Conservation (phyloP, 2,888 invertebrate species). For the Oscheius sp. region DNA sequence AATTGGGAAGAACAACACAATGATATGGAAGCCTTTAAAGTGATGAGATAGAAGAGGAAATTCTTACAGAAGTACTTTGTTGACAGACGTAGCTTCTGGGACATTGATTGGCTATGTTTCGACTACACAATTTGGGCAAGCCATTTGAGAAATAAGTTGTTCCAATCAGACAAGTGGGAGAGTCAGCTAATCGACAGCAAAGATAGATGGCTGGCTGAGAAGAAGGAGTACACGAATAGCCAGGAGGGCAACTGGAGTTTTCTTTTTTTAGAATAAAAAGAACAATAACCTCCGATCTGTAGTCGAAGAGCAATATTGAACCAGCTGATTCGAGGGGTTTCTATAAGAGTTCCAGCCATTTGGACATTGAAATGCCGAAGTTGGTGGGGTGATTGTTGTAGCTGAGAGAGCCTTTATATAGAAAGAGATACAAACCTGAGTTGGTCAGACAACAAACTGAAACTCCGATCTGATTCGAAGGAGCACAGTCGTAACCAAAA, state of each 20-base stretch:
- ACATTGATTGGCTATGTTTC: slow-evolving; percentile 51
- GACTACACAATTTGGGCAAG: slow-evolving; percentile 48
- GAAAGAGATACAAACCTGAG: neutral
- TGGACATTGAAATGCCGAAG: slow-evolving; percentile 39
- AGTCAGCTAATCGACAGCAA: slow-evolving; percentile 63
- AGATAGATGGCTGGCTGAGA: slow-evolving; percentile 45
- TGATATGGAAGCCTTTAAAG: slow-evolving; percentile 51
- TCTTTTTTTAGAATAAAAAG: no score
- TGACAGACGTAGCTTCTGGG: slow-evolving; percentile 60
- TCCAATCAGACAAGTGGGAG: slow-evolving; percentile 51
- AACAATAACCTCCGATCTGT: slow-evolving; percentile 42
- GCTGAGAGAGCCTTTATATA: neutral
- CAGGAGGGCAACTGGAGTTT: slow-evolving; percentile 49
- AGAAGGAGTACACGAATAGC: slow-evolving; percentile 56
- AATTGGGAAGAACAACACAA: slow-evolving; percentile 49
- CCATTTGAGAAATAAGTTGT: slow-evolving; percentile 47
- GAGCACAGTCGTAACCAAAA: slow-evolving; percentile 59
- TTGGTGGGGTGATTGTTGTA: slow-evolving; percentile 18
- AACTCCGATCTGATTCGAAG: slow-evolving; percentile 47
- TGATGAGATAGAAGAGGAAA: neutral
- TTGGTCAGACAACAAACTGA: slow-evolving; percentile 62
- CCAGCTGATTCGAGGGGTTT: slow-evolving; percentile 40
- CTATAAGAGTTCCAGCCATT: slow-evolving; percentile 55
- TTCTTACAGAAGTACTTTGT: slow-evolving; percentile 58
- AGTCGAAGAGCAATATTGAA: slow-evolving; percentile 42